Base-by-base conservation (phyloP, 2,797 vertebrate genomes). In the Tenualosa ilisha region DNA sequence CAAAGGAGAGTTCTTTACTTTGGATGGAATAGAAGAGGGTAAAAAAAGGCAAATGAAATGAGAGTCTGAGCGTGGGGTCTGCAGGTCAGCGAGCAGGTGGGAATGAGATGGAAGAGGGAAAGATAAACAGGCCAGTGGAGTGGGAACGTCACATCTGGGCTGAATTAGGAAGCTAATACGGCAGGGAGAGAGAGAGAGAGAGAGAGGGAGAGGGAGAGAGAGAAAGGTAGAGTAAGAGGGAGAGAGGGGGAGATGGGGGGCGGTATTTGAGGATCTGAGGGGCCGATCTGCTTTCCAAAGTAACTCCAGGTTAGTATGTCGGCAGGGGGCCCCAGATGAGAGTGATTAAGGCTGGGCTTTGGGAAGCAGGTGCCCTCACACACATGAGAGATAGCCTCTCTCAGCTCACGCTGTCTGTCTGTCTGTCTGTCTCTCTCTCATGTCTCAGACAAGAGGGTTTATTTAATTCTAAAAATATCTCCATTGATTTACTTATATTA, bases 151-250 rank as follows among this genome's bases (percentile, higher is more conserved):
- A 95, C 95, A 96, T 95, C 94, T 94, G 95, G 95, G 91, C 95
- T 90, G 93, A 97, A 97, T 97, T 96, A 97, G 96, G 95, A 96
- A 97, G 96, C 96, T 96, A 95, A 95, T 91, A 94, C 92, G 86
- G 93, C 95, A 87, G 93, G 95, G 93, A 95, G 94, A 94, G 95
- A 94, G 94, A 87, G 17, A 9, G 72, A 79, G 40, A 3, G 72
- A 79, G 72, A 22, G 37, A 75, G 37, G 2, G 37, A 79, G 72
- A 46, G 72, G 46, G 37, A 22, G 37, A 75, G 37, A 7, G 17
- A 79, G 72, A 46, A 40, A 46, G 26, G 5, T 13, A 85, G 84
- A 43, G 46, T 63, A 81, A 82, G 94, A 94, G 91, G 11, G 11
- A 75, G 68, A 6, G 68, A 75, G 13, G 2, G 12, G 37, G 49